Percentiles rank a stretch among this genome's conserved stretches.
These are phyloP conservation scores for Takifugu flavidus DNA, from an alignment of 2,113 vertebrate species.

Conservation along the genomic window DNA sequence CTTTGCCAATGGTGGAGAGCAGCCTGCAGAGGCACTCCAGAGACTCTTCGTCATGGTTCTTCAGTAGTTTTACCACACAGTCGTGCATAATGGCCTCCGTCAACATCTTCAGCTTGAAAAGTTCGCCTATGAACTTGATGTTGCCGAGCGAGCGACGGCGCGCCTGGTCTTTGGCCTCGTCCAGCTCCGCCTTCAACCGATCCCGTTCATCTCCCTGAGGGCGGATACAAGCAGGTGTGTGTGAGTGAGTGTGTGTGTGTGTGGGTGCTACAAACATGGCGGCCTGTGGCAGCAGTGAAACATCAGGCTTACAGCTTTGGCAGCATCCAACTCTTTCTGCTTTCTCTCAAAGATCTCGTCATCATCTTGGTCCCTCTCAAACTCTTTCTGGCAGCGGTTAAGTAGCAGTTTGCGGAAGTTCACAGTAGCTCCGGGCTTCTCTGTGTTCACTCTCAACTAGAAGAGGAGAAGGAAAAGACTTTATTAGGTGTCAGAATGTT, in stretches of 20 bases:
- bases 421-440: constrained; percentile 88
- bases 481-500: not conserved
- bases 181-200: constrained; percentile 85
- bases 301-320: constrained; percentile 73
- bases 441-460: constrained; percentile 93
- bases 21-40: constrained; percentile 95
- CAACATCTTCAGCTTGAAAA: constrained; percentile 98
- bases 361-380: constrained; percentile 97
- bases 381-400: constrained; percentile 98
- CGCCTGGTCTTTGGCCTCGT: constrained; percentile 85
- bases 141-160: constrained; percentile 92
- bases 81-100: constrained; percentile 99
- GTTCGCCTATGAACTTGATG: constrained; percentile 97
- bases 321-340: constrained; percentile 91
- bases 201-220: constrained; percentile 83
- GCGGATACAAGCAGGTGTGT: not conserved
- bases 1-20: constrained; percentile 96
- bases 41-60: constrained; percentile 96
- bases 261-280: not conserved
- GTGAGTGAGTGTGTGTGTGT: not conserved
- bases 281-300: too few species aligned
- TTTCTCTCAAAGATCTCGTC: constrained; percentile 95
- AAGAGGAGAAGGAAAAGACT: constrained; percentile 61
- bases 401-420: constrained; percentile 96
- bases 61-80: constrained; percentile 95